These are phyloP conservation scores for Borostomias antarcticus DNA, from an alignment of 2,797 vertebrate genomes.

Conservation along the genomic window DNA sequence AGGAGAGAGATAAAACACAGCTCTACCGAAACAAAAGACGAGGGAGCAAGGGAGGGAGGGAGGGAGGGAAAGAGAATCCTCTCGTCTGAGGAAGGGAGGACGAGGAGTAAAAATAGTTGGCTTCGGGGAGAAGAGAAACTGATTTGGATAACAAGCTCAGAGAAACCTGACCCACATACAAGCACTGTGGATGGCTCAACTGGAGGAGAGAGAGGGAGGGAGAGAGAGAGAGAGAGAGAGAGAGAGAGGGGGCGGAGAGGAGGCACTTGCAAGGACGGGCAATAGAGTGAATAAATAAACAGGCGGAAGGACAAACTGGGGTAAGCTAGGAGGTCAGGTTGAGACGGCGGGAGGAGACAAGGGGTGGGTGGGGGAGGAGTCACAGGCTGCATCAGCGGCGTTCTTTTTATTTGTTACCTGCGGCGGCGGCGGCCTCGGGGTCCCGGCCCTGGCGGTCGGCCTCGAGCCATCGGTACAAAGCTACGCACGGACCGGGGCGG, in stretches of 20 bases:
- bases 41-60: too few species aligned
- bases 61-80: not conserved
- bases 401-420: slow-evolving; percentile 84
- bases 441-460: slow-evolving; percentile 90
- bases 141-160: slow-evolving; percentile 37
- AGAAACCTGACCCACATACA: slow-evolving; percentile 44
- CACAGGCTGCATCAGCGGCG: not conserved
- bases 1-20: not conserved
- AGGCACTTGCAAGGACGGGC: not conserved
- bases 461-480: slow-evolving; percentile 94
- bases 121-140: slow-evolving; percentile 2
- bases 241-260: slow-evolving; percentile 7
- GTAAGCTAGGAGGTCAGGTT: not conserved
- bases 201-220: not conserved
- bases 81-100: not conserved
- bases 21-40: not conserved
- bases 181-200: not conserved
- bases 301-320: not conserved
- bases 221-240: slow-evolving; percentile 32
- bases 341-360: not conserved
- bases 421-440: slow-evolving; percentile 79
- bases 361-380: not conserved
- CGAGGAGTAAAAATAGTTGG: not conserved
- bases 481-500: slow-evolving; percentile 78
- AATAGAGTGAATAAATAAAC: not conserved